These are phyloP conservation scores for Germaria angustata DNA, from an alignment of 2,888 invertebrate genomes.

Conservation along the genomic window DNA sequence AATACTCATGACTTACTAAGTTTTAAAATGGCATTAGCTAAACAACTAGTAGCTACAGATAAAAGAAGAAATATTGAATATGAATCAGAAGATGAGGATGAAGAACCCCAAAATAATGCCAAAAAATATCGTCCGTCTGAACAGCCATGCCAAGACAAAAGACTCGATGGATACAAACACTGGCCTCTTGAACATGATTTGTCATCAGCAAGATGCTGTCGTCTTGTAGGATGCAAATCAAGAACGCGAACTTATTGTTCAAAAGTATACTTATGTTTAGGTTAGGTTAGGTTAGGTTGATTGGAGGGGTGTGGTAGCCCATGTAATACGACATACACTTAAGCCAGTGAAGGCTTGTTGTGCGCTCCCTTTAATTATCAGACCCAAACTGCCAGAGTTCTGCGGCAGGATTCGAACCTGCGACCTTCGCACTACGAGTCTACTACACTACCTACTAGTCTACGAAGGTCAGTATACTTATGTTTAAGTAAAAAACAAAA, in stretches of 20 bases:
- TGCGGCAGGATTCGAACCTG: no score
- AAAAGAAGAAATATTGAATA: constrained; percentile 41
- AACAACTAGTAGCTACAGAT: constrained; percentile 32
- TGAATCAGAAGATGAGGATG: constrained; percentile 21
- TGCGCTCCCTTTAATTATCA: no score
- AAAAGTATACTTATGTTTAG: no score
- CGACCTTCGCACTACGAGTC: no score
- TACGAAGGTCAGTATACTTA: no score
- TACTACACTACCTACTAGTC: no score
- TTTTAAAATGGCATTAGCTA: constrained; percentile 46
- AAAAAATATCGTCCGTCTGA: constrained; percentile 47
- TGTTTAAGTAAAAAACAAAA: constrained; percentile 30
- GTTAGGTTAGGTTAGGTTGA: no score
- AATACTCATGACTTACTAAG: constrained; percentile 44
- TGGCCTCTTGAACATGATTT: constrained; percentile 50
- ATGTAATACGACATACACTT: no score
- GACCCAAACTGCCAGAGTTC: no score
- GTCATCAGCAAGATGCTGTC: constrained; percentile 50
- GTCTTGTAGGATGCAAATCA: constrained; percentile 19
- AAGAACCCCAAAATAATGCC: constrained; percentile 21
- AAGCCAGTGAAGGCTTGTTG: no score
- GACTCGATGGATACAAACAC: constrained; percentile 50
- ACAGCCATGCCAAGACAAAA: constrained; percentile 47
- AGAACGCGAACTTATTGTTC: constrained; percentile 10
- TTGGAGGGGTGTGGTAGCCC: no score